Evolutionary conservation across 2,113 vertebrate genomes (phyloP).

Genomic region (Jaculus jaculus): DNA sequence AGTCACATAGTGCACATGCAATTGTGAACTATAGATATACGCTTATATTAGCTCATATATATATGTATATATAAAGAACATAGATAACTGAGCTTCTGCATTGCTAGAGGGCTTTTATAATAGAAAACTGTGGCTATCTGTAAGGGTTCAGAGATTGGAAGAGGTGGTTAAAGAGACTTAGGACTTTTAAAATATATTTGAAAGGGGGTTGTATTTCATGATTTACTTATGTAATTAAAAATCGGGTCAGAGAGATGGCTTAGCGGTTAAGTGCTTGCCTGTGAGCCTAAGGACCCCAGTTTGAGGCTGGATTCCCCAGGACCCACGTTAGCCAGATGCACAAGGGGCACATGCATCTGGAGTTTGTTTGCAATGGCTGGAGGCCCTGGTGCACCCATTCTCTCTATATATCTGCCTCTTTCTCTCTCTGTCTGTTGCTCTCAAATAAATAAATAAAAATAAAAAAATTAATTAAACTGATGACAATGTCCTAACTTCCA

Average conservation of each 20-base stretch:
- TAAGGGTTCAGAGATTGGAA: background rate
- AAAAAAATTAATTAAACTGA: conserved; percentile 8
- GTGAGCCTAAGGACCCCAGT: too few species aligned
- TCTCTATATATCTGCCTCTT: too few species aligned
- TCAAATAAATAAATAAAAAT: too few species aligned
- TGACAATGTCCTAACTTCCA: background rate
- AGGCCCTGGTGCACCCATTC: too few species aligned
- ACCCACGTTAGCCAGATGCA: too few species aligned
- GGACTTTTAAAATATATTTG: background rate
- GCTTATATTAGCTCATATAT: background rate
- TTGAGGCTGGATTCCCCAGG: too few species aligned
- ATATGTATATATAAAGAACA: background rate
- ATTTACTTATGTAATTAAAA: conserved; percentile 11
- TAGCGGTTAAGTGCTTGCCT: too few species aligned
- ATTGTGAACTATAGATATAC: background rate
- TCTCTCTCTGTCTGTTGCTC: too few species aligned
- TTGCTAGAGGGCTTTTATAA: background rate
- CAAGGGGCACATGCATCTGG: too few species aligned
- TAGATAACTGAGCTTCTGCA: background rate
- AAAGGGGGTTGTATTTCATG: background rate
- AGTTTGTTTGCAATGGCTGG: too few species aligned
- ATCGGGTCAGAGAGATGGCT: too few species aligned
- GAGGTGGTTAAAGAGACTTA: background rate
- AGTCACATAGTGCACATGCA: background rate
- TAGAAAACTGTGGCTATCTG: background rate